Evolutionary conservation across 2,888 invertebrate species (phyloP), one percentile per base, ranked within the genome.

Genomic region (Cephus rjabovi): DNA sequence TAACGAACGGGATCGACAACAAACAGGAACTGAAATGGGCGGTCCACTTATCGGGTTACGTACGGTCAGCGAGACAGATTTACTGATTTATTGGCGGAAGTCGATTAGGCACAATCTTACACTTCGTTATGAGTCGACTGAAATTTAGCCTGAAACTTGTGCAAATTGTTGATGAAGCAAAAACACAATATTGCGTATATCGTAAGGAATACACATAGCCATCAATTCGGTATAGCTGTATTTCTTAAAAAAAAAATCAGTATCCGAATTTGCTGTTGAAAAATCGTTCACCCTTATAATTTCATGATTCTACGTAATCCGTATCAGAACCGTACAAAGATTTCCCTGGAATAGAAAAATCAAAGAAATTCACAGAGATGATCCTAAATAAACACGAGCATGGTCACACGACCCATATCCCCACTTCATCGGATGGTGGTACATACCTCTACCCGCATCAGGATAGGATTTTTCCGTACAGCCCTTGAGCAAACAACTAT

Each of bases 311-410:
- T 23, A 76, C 73, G 74, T 81, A 82, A 83, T 83, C 82, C 82
- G 76, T 77, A 80, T 78, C 76, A 71, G 76, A 74, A 33, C 71
- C 71, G 69, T 77, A 74, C 74, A 78, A 78, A 73, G 79, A 81
- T 81, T 79, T 82, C 70, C 75, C 77, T 73, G 34, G 79, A 79
- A 78, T 80, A 83, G 37, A 37, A 69, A 75, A 77, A 77, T 77
- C 71, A 70, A 30, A 68, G 69, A 35, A 84, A 79, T 82, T 83
- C 79, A 78, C 77, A 79, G 82, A 87, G 87, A 86, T 87, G 86
- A 89, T 90, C 90, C 90, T 91, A 90, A 91, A 86, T 87, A 90
- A 91, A 91, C 90, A 89, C 86, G 87, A 85, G 80, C 77, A 78
- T 82, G 76, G 90, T 89, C 90, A 89, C 90, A 89, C 90, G 90